These are phyloP conservation scores for Cossypha niveicapilla DNA, from an alignment of 2,797 vertebrate species.

Conservation along the genomic window DNA sequence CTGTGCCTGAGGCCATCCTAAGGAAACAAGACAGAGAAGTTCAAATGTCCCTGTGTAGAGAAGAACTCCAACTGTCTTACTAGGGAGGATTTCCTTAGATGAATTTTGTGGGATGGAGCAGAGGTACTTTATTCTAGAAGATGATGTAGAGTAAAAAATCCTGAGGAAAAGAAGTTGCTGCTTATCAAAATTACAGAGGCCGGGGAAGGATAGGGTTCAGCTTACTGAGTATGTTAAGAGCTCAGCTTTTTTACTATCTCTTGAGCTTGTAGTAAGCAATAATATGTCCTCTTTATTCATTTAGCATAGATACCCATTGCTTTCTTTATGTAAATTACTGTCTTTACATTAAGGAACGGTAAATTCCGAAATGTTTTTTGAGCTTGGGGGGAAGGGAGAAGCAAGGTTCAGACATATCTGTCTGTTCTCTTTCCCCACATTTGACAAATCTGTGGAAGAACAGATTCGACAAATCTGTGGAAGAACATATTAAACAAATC, in stretches of 20 bases:
- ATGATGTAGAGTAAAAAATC: not conserved
- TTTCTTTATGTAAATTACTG: not conserved
- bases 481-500: not conserved
- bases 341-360: not conserved
- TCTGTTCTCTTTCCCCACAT: not conserved
- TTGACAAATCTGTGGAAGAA: not conserved
- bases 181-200: not conserved
- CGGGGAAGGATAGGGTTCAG: not conserved
- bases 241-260: not conserved
- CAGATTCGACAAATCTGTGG: not conserved
- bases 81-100: not conserved
- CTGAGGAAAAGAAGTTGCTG: not conserved
- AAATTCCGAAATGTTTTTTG: not conserved
- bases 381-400: not conserved
- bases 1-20: fast-evolving
- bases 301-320: not conserved
- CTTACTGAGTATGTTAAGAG: not conserved
- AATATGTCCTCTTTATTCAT: not conserved
- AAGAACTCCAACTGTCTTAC: not conserved
- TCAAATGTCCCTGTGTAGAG: not conserved
- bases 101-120: not conserved
- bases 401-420: not conserved
- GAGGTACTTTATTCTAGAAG: not conserved
- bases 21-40: not conserved
- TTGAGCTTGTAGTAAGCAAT: not conserved